Conservation (phyloP, 2,888 invertebrate genomes). For the Phortica okadai region DNA sequence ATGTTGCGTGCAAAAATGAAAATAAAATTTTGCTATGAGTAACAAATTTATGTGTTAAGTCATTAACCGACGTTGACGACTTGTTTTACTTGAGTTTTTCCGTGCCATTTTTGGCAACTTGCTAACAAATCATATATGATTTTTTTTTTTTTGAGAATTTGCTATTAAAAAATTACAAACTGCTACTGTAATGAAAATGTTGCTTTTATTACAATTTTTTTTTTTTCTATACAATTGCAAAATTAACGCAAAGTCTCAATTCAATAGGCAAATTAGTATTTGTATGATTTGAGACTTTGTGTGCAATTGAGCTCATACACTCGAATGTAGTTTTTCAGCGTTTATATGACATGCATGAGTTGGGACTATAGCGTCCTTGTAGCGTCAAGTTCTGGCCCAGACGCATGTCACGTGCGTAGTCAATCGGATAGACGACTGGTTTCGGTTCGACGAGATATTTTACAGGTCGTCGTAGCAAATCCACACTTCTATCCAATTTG, state of each 20-base stretch:
- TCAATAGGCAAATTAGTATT: too few relatives aligned
- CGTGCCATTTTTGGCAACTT: not conserved
- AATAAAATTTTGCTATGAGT: not conserved
- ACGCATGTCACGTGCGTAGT: slow-evolving; percentile 39
- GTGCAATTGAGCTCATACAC: not conserved
- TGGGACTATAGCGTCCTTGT: slow-evolving; percentile 45
- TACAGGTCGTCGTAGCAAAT: slow-evolving; percentile 46
- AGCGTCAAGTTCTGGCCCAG: slow-evolving; percentile 47
- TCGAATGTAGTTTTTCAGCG: slow-evolving; percentile 41
- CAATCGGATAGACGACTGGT: slow-evolving; percentile 57
- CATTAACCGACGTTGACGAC: slow-evolving; percentile 13
- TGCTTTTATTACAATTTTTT: not conserved
- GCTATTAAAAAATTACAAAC: too few relatives aligned
- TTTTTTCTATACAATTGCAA: too few relatives aligned
- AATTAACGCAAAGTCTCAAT: too few relatives aligned
- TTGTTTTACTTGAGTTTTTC: slow-evolving; percentile 12
- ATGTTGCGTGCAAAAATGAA: not conserved
- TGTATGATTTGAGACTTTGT: too few relatives aligned
- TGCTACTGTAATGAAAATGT: too few relatives aligned
- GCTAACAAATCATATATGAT: not conserved
- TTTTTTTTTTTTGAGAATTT: not conserved
- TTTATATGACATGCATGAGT: slow-evolving; percentile 52
- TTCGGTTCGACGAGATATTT: slow-evolving; percentile 48
- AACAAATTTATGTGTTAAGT: slow-evolving; percentile 14
- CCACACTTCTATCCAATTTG: slow-evolving; percentile 43